These are phyloP conservation scores for Garra rufa DNA, from an alignment of 2,113 vertebrate species.

Conservation along the genomic window DNA sequence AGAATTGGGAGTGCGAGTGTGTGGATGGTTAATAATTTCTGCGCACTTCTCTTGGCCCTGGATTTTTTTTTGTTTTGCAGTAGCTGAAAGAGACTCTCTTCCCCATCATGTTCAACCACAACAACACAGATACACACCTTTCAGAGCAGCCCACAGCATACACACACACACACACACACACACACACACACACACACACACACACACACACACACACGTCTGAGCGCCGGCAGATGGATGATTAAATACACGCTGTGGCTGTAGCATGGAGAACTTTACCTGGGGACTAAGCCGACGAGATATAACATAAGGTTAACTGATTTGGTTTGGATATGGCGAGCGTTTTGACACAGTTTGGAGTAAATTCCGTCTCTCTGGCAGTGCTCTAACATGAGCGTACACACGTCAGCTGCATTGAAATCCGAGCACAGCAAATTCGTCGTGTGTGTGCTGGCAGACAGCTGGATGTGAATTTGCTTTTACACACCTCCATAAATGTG, in stretches of 20 bases:
- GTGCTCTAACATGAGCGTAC: constrained; percentile 12
- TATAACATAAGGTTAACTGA: constrained; percentile 51
- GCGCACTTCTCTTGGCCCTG: constrained; percentile 50
- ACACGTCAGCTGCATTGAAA: background rate
- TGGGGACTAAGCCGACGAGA: constrained; percentile 45
- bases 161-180: background rate
- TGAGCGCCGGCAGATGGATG: constrained; percentile 35
- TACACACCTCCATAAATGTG: constrained; percentile 9
- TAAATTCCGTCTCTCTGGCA: constrained; percentile 21
- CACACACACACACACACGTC: constrained; percentile 10
- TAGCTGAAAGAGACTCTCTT: constrained; percentile 45
- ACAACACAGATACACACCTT: constrained; percentile 15
- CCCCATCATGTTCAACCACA: constrained; percentile 45
- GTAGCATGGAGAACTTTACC: constrained; percentile 39
- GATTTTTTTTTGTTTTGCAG: constrained; percentile 47
- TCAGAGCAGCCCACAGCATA: constrained; percentile 3
- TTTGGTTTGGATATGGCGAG: constrained; percentile 37
- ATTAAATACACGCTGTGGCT: constrained; percentile 37
- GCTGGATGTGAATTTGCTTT: background rate
- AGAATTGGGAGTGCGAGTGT: constrained; percentile 15
- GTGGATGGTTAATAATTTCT: constrained; percentile 54
- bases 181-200: constrained; percentile 22
- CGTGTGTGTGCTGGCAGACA: background rate
- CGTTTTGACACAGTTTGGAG: constrained; percentile 36
- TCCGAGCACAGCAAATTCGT: background rate